Base-by-base conservation (phyloP, 2,797 vertebrate species). In the Leptatherina wallacei region DNA sequence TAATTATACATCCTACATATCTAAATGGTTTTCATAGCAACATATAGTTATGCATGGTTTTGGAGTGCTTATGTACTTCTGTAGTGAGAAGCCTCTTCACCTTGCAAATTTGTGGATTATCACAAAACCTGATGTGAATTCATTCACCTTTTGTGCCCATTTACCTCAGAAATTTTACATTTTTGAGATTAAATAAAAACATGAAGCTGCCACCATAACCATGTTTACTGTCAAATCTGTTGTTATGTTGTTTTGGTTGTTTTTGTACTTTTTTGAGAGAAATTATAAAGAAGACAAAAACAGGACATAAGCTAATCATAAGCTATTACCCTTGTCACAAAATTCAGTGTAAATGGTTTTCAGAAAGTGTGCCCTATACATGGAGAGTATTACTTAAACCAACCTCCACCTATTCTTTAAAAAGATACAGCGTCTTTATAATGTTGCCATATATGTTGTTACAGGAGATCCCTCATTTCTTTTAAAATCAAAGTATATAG, bases 101-200 rank as follows among this genome's bases (percentile, higher is more conserved):
- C 57, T 85, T 71, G 75, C 72, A 64, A 75, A 60, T 54, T 65
- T 75, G 69, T 90, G 69, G 49, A 80, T 78, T 71, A 49, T 82
- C 77, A 71, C 63, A 69, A 82, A 81, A 89, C 73, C 80, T 83
- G 71, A 89, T 86, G 83, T 91, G 80, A 90, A n/a, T n/a, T n/a
- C n/a, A 89, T 78, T 91, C 88, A 92, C 90, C 89, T 90, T 91
- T 88, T 92, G 91, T 92, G 91, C 92, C 90, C 87, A 63, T 69
- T 69, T 73, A 89, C 73, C 86, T 86, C 55, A 51, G 58, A 87
- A 71, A 83, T 66, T 14, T 83, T 13, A 33, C 40, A 63, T 84
- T 89, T 86, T 88, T 88, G 76, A 89, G 75, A 79, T 85, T 60
- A 82, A 91, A 91, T 91, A 93, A 92, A 93, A 83, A 82, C 22